These are phyloP conservation scores for Drosophila nr. fundita DNA, from an alignment of 2,888 invertebrate genomes.

Conservation along the genomic window DNA sequence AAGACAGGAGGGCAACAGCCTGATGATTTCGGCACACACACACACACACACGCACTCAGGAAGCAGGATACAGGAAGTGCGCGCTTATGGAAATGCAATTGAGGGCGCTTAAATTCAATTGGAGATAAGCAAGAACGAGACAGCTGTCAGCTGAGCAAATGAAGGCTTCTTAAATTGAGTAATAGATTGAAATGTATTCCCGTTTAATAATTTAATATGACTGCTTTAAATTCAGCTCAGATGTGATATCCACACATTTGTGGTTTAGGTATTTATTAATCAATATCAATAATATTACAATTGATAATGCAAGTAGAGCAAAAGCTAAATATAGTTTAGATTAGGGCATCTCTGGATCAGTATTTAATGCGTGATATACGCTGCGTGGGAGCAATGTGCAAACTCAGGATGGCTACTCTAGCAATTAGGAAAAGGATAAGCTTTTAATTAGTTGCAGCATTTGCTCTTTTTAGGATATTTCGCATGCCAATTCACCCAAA, in stretches of 20 bases:
- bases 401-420: background rate
- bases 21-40: constrained; percentile 51
- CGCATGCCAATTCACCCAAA: background rate
- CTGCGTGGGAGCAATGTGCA: background rate
- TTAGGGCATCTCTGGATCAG: background rate
- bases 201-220: background rate
- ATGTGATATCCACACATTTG: background rate
- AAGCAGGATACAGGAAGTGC: constrained; percentile 51
- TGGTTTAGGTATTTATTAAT: background rate
- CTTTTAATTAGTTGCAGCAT: constrained; percentile 41
- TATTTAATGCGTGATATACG: background rate
- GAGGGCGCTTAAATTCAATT: constrained; percentile 58
- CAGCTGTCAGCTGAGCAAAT: background rate
- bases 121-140: constrained; percentile 21
- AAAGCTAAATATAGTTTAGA: background rate
- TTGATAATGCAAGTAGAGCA: accelerated
- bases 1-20: constrained; percentile 25
- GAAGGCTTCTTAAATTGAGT: constrained; percentile 10
- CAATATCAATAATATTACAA: background rate
- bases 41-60: constrained; percentile 35
- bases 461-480: constrained; percentile 3
- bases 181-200: background rate
- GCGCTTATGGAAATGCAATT: constrained; percentile 61
- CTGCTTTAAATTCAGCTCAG: background rate
- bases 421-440: background rate